Evolutionary conservation across 2,888 invertebrate species (phyloP).

Genomic region (Sarcophaga caerulescens): DNA sequence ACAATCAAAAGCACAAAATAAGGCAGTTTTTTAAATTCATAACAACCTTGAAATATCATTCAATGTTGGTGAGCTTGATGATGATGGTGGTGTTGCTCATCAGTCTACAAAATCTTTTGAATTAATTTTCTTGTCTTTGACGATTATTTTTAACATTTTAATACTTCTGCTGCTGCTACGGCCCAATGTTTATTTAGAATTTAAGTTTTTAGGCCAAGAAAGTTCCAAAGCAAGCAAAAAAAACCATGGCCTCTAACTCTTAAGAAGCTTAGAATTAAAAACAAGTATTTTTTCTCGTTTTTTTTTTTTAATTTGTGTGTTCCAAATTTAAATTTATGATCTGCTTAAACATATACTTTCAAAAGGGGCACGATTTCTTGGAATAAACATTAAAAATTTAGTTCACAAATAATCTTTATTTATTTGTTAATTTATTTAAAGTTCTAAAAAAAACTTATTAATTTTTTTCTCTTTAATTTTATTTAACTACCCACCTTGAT

Average conservation of each 20-base stretch:
- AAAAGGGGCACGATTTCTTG: conserved; percentile 7
- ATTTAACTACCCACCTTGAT: not conserved
- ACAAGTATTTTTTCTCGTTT: not conserved
- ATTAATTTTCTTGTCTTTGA: conserved; percentile 4
- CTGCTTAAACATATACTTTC: not conserved
- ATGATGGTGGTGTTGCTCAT: conserved; percentile 5
- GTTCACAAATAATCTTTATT: not conserved
- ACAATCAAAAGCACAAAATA: not conserved
- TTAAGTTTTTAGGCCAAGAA: conserved; percentile 34
- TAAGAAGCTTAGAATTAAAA: conserved; percentile 47
- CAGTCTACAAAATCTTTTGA: not conserved
- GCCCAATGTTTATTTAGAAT: conserved; percentile 8
- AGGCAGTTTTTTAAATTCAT: too few species aligned
- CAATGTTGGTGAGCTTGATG: not conserved
- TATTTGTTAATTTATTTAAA: conserved; percentile 11
- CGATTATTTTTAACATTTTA: conserved; percentile 12
- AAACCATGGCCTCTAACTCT: conserved; percentile 10
- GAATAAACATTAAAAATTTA: conserved; percentile 27
- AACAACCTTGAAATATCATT: not conserved
- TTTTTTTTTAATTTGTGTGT: conserved; percentile 1
- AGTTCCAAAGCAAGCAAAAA: not conserved
- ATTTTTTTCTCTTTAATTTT: not conserved
- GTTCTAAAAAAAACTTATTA: not conserved
- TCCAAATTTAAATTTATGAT: conserved; percentile 31
- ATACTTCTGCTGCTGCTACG: not conserved